Evolutionary conservation across 2,113 vertebrate genomes (phyloP).

Genomic region (Corythornis cristatus): DNA sequence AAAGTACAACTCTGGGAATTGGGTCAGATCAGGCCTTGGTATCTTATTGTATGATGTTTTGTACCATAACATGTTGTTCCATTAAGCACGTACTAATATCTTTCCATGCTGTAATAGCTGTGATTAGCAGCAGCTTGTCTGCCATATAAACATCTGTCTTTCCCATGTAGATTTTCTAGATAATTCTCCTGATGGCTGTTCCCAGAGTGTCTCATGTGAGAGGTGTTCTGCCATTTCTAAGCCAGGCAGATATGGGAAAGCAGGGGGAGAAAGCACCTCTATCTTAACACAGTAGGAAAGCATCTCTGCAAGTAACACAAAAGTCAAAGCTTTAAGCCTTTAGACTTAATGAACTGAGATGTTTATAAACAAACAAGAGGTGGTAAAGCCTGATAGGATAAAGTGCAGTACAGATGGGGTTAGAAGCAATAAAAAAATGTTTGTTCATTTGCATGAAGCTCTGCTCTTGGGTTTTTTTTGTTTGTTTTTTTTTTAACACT

Average conservation of each 20-base stretch:
- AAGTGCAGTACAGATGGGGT: neutral
- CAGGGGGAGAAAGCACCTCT: neutral
- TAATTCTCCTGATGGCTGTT: neutral
- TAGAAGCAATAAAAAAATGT: neutral
- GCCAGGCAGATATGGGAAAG: neutral
- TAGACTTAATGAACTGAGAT: neutral
- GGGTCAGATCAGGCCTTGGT: conserved; percentile 13
- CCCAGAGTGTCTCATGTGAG: neutral
- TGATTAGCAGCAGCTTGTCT: neutral
- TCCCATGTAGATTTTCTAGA: neutral
- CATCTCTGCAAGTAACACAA: neutral
- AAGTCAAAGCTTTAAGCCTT: neutral
- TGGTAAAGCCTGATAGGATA: neutral
- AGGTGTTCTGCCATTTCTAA: neutral
- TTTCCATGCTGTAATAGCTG: neutral
- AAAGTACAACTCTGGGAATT: neutral
- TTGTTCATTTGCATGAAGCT: neutral
- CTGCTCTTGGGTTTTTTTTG: accelerated
- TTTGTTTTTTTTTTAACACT: neutral
- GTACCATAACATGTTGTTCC: neutral
- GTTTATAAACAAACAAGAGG: neutral
- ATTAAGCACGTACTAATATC: neutral
- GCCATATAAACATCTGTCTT: neutral
- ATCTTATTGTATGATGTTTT: neutral
- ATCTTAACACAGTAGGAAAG: neutral